Evolutionary conservation across 2,888 invertebrate species (phyloP), one percentile per base, ranked within the genome.

Genomic region (Aphrophora alni): DNA sequence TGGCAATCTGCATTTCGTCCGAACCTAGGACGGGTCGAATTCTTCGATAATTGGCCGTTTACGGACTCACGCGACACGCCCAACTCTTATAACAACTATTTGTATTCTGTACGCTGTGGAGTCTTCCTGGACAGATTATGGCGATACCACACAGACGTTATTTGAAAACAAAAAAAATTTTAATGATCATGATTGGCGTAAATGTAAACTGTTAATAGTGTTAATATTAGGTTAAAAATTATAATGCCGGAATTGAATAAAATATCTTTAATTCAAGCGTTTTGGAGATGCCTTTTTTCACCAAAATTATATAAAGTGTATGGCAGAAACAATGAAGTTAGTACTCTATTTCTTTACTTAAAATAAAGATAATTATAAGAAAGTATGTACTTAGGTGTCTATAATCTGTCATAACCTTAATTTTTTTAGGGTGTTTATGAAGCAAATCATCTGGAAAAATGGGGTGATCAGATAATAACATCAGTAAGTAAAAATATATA

Each of bases 301-400:
- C 95, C 95, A 17, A 91, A 92, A 85, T 89, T 95, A 38, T 93
- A 91, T 85, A 93, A 93, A 89, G 91, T 94, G 84, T 93, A 95
- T 86, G 90, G 92, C 88, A 90, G 91, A 74, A 88, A 91, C n/a
- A 86, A 89, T 69, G 91, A 92, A 87, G 90, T 90, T 87, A 86
- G 88, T 88, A 86, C 14, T 14, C 33, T 69, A 33, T 38, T 73
- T 77, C 78, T 78, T 81, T 83, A 24, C 59, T 78, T 83, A 38
- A 33, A 38, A 59, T 44, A 69, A 26, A 38, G 26, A 76, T 75
- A 75, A 71, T 51, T 38, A 28, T 78, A 14, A 68, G 17, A 78
- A 33, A 75, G 72, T 76, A 77, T 44, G 70, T 80, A 38, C 71
- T 76, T 74, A n/a, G n/a, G n/a, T n/a, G n/a, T n/a, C n/a, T n/a